Evolutionary conservation across 53 echinoderm and acorn worm species (phyloP).

Genomic region (Holothuria leucospilota): DNA sequence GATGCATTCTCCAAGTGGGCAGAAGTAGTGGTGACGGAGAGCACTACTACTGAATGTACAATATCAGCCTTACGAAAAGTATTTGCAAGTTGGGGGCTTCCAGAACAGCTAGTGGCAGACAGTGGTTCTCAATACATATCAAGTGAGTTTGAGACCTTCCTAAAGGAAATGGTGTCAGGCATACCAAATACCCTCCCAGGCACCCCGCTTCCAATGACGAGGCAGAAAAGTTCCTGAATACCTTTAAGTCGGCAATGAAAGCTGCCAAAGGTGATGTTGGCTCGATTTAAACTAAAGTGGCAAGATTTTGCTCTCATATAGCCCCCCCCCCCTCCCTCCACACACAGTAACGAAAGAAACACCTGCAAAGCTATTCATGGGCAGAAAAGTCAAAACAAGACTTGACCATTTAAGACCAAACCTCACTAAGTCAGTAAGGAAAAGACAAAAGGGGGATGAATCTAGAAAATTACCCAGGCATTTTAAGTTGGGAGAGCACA

Average conservation of each 20-base stretch:
- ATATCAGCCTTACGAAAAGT: too few species aligned
- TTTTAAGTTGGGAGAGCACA: not conserved
- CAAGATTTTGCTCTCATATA: conserved; percentile 30
- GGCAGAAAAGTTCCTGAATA: conserved; percentile 26
- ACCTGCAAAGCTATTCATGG: conserved; percentile 34
- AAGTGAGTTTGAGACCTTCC: conserved; percentile 11
- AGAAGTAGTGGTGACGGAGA: conserved; percentile 1
- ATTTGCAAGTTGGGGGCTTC: too few species aligned
- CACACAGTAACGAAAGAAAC: conserved; percentile 20
- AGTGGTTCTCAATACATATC: not conserved
- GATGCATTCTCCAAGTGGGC: conserved; percentile 37
- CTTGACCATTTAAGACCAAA: not conserved
- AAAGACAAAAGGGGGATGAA: conserved; percentile 10
- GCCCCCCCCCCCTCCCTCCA: not conserved
- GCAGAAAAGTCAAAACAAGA: not conserved
- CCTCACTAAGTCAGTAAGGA: not conserved
- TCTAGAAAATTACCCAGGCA: not conserved
- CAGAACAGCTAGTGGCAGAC: too few species aligned
- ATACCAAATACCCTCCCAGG: conserved; percentile 3
- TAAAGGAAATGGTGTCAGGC: conserved; percentile 3
- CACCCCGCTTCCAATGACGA: conserved; percentile 30
- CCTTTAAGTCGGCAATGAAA: conserved; percentile 21
- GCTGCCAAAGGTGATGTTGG: conserved; percentile 11
- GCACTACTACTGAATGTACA: too few species aligned
- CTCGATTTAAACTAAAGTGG: conserved; percentile 23